A percentile compares a stretch with the other conserved stretches of the same genome.
These are phyloP conservation scores for Synchiropus splendidus DNA, from an alignment of 2,113 vertebrate genomes.

Conservation along the genomic window DNA sequence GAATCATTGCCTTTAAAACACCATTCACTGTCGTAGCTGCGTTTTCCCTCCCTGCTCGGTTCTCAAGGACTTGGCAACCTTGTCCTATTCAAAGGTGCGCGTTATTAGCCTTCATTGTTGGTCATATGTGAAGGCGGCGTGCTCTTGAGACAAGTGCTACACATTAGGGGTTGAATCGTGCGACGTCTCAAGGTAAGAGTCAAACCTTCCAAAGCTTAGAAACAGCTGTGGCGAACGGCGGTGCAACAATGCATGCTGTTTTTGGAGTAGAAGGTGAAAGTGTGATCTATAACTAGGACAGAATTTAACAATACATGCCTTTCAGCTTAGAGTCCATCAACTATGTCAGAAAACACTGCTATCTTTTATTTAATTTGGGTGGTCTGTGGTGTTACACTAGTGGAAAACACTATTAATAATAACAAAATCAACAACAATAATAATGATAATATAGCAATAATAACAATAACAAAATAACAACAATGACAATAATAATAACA, in stretches of 20 bases:
- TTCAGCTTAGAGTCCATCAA: too few relatives aligned
- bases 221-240: conserved; percentile 4
- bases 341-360: too few relatives aligned
- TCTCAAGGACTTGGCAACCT: conserved; percentile 64
- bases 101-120: conserved; percentile 61
- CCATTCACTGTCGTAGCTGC: conserved; percentile 41
- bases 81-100: conserved; percentile 54
- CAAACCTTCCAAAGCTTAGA: conserved; percentile 20
- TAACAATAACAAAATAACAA: too few relatives aligned
- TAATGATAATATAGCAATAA: too few relatives aligned
- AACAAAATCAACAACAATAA: too few relatives aligned
- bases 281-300: too few relatives aligned
- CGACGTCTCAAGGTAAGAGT: conserved; percentile 39
- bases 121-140: conserved; percentile 51
- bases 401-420: too few relatives aligned
- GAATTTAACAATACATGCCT: too few relatives aligned
- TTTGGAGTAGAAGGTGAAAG: too few relatives aligned
- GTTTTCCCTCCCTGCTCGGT: conserved; percentile 40
- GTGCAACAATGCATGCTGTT: conserved; percentile 10
- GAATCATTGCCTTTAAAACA: conserved; percentile 58
- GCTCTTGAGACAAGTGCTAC: conserved; percentile 38
- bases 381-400: too few relatives aligned
- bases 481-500: too few relatives aligned
- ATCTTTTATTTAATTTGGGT: too few relatives aligned
- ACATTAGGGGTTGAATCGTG: conserved; percentile 46